Conservation (phyloP, 2,113 vertebrate genomes). For the Mellivora capensis region DNA sequence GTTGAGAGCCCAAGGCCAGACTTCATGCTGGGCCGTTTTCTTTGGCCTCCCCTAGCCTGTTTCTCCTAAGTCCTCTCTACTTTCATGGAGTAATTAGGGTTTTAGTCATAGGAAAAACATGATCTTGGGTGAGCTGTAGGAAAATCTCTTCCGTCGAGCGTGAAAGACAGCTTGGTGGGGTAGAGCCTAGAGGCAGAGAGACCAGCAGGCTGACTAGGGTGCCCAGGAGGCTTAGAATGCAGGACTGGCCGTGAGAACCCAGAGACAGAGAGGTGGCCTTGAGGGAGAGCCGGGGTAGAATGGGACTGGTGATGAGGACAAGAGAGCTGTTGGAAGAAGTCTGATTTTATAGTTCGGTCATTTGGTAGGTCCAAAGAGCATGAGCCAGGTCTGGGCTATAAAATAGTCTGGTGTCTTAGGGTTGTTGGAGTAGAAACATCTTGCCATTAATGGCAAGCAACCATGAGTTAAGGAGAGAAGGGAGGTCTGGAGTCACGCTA, state of each 20-base stretch:
- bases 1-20: neutral
- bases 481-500: neutral
- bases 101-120: neutral
- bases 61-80: neutral
- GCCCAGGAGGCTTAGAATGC: neutral
- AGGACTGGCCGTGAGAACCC: neutral
- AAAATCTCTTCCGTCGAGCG: neutral
- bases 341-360: neutral
- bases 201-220: too few relatives aligned
- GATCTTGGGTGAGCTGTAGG: neutral
- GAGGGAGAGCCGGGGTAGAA: neutral
- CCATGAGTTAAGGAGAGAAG: neutral
- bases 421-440: neutral
- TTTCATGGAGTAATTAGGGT: neutral
- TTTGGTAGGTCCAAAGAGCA: neutral
- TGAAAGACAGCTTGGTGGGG: neutral
- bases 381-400: neutral
- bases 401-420: neutral
- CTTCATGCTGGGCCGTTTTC: neutral
- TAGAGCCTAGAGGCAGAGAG: neutral
- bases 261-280: neutral
- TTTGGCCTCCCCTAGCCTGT: neutral
- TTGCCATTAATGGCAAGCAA: neutral
- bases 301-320: neutral
- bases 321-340: neutral